Evolutionary conservation across 2,797 vertebrate species (phyloP).

Genomic region (Pseudocheirus occidentalis): DNA sequence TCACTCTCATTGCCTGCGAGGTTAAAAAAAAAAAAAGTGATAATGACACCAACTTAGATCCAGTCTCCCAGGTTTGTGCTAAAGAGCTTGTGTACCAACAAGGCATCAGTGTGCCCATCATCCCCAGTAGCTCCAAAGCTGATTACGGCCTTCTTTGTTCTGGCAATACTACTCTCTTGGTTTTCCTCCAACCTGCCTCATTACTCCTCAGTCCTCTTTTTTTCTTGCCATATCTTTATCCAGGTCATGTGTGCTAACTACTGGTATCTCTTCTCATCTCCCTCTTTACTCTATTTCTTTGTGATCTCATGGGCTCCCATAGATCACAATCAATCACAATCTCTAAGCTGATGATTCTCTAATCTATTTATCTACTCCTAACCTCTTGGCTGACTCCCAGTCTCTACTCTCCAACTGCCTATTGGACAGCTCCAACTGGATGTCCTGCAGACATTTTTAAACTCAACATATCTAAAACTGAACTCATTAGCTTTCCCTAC

Average conservation of each 20-base stretch:
- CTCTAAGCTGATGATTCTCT: background rate
- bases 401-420: background rate
- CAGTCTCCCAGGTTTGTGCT: background rate
- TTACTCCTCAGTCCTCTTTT: background rate
- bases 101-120: background rate
- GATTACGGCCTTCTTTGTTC: background rate
- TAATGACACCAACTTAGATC: background rate
- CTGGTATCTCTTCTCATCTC: background rate
- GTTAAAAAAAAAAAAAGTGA: slow-evolving; percentile 17
- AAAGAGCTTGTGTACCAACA: background rate
- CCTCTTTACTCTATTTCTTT: background rate
- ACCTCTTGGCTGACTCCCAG: background rate
- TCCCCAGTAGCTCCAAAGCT: background rate
- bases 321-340: background rate
- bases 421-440: background rate
- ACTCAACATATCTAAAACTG: background rate
- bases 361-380: background rate
- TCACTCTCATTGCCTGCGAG: slow-evolving; percentile 89
- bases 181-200: background rate
- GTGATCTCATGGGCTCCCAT: background rate
- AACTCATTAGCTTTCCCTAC: background rate
- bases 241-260: background rate
- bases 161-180: background rate
- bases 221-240: background rate
- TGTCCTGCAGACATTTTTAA: background rate